A percentile compares a stretch with the other conserved stretches of the same genome.
Evolutionary conservation across 1,140 invertebrate genomes (phyloP).

Genomic region (Anoplophora glabripennis): DNA sequence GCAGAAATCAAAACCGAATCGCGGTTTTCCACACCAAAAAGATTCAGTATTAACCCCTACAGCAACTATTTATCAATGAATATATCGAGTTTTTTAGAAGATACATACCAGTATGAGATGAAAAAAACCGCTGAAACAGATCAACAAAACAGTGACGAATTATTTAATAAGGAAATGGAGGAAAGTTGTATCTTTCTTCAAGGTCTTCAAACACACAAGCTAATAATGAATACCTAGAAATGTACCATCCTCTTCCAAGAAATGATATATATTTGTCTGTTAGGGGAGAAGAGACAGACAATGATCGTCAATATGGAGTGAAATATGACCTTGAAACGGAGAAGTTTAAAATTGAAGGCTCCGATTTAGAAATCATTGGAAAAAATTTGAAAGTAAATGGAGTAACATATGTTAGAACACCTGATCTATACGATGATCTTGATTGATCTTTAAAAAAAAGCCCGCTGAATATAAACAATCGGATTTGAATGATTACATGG

Average conservation of each 20-base stretch:
- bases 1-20: no score
- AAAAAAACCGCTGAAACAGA: no score
- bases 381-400: conserved; percentile 21
- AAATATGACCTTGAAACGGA: conserved; percentile 14
- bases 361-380: conserved; percentile 15
- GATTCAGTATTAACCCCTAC: no score
- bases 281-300: conserved; percentile 8
- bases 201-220: not conserved
- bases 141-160: no score
- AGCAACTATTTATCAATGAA: no score
- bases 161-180: no score
- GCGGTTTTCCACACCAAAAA: no score
- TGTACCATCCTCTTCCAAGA: conserved; percentile 3
- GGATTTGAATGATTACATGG: conserved; percentile 33
- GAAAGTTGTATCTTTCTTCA: no score
- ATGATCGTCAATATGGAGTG: conserved; percentile 25
- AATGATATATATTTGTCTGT: conserved; percentile 1
- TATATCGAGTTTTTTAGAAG: no score
- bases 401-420: conserved; percentile 19
- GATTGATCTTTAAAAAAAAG: conserved; percentile 30
- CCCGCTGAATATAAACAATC: conserved; percentile 19
- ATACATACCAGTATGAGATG: no score
- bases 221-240: conserved; percentile 7
- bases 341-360: conserved; percentile 17
- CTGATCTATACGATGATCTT: conserved; percentile 30